Conservation (phyloP, 2,113 vertebrate species). For the Struthio camelus region DNA sequence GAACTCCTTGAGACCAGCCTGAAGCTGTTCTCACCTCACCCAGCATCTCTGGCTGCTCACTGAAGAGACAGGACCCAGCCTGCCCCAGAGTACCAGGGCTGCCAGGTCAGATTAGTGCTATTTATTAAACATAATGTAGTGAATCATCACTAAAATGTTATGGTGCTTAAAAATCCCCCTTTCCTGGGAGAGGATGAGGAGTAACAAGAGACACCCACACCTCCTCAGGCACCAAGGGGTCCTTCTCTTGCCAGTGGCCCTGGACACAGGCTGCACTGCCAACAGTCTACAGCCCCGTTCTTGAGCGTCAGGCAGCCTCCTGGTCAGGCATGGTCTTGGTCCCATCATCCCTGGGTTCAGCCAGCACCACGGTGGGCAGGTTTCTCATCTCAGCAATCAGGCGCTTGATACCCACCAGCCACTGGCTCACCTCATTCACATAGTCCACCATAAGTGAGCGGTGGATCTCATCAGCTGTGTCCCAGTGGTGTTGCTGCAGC, state of each 20-base stretch:
- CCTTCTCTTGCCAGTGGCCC: background rate
- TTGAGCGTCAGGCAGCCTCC: background rate
- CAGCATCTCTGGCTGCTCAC: background rate
- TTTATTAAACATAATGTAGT: slow-evolving; percentile 35
- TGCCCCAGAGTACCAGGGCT: background rate
- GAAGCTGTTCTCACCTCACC: background rate
- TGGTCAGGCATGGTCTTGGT: background rate
- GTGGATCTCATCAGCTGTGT: slow-evolving; percentile 89
- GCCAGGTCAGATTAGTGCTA: background rate
- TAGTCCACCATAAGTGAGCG: slow-evolving; percentile 94
- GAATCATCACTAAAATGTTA: background rate
- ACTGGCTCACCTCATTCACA: slow-evolving; percentile 93
- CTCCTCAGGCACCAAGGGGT: background rate
- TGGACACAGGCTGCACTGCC: background rate
- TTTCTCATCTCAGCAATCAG: slow-evolving; percentile 88
- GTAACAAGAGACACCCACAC: background rate
- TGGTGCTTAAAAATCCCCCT: slow-evolving; percentile 28
- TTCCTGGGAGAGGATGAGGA: background rate
- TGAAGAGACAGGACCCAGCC: fast-evolving
- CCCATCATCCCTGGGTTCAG: fast-evolving
- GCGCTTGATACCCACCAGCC: slow-evolving; percentile 96
- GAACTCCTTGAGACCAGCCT: background rate
- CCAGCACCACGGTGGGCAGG: slow-evolving; percentile 61
- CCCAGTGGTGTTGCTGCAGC: slow-evolving; percentile 81
- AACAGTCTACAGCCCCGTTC: background rate